Evolutionary conservation across 1,140 invertebrate species (phyloP).

Genomic region (Pogonomyrmex barbatus): DNA sequence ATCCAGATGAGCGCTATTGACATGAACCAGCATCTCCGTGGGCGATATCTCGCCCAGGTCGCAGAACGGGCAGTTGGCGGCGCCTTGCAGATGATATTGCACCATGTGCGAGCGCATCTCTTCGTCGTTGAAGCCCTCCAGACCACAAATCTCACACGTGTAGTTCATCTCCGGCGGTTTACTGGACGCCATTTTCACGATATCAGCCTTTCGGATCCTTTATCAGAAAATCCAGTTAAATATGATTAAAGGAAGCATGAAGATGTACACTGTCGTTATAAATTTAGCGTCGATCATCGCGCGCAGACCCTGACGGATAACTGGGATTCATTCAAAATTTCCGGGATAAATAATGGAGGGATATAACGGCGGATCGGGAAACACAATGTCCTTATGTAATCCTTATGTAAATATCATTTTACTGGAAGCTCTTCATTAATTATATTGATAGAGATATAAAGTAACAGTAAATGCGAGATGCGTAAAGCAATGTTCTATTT

Average conservation of each 20-base stretch:
- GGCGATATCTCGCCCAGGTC: conserved; percentile 90
- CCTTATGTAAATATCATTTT: conserved; percentile 25
- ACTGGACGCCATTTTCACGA: conserved; percentile 80
- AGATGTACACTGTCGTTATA: not conserved
- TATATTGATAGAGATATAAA: not conserved
- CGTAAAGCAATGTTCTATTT: too few relatives aligned
- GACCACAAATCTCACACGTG: conserved; percentile 93
- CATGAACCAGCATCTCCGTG: conserved; percentile 91
- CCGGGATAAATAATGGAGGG: conserved; percentile 6
- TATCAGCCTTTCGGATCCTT: conserved; percentile 41
- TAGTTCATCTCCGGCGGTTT: conserved; percentile 86
- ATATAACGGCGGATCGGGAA: not conserved
- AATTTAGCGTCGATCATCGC: not conserved
- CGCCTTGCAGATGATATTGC: conserved; percentile 91
- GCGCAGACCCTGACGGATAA: not conserved
- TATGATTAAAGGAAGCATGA: not conserved
- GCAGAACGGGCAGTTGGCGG: conserved; percentile 93
- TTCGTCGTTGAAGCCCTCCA: conserved; percentile 92
- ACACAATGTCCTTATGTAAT: conserved; percentile 25
- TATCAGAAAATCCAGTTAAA: conserved; percentile 12
- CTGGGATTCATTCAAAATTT: conserved; percentile 22
- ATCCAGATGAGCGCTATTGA: conserved; percentile 93
- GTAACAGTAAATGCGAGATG: not conserved
- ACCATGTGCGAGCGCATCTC: conserved; percentile 93
- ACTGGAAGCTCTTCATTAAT: not conserved